Evolutionary conservation across 2,888 invertebrate genomes (phyloP), one percentile per base, ranked within the genome.

Genomic region (Atherix ibis): DNA sequence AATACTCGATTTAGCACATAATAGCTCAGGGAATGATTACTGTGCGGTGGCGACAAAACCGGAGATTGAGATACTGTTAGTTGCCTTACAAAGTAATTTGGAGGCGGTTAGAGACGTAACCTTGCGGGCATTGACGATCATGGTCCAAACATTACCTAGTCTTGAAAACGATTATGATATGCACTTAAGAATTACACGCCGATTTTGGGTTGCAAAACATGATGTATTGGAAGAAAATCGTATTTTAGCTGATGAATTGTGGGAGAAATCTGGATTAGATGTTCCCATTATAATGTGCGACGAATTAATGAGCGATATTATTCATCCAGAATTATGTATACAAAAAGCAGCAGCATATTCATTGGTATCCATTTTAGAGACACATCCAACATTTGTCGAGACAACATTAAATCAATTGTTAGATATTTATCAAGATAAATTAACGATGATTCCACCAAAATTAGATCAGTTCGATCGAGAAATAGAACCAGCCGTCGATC

Each of bases 391-490:
- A 3, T 52, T 71, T 34, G 64, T 74, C 27, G 62, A 68, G 35
- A 49, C 50, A 2, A 71, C 76, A 39, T 57, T 89, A 35, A 65
- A 72, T 29, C 63, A 64, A 34, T 54, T 94, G 27, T 68, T 89
- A 42, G 65, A 69, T 13, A 66, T 81, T 5, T 94, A 92, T 53
- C 66, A 73, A 29, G 74, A 81, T 18, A 78, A 81, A 50, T 61
- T 88, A 37, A 71, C 74, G 68, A 68, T 84, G 68, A 80, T 85
- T 48, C 85, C 88, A 10, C 80, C 88, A 1, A 73, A 75, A 53
- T 63, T 87, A 44, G 95, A 98, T 63, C 78, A 83, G 54, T 89
- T 97, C 63, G 94, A 94, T 10, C 75, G 97, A 43, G 77, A 83
- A 53, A 67, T 88, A 25, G 78, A 78, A 49, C 77, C 77, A 45